phyloP scores from a whole-genome alignment of 2,797 vertebrate species.

The Urosaurus nigricauda region DNA sequence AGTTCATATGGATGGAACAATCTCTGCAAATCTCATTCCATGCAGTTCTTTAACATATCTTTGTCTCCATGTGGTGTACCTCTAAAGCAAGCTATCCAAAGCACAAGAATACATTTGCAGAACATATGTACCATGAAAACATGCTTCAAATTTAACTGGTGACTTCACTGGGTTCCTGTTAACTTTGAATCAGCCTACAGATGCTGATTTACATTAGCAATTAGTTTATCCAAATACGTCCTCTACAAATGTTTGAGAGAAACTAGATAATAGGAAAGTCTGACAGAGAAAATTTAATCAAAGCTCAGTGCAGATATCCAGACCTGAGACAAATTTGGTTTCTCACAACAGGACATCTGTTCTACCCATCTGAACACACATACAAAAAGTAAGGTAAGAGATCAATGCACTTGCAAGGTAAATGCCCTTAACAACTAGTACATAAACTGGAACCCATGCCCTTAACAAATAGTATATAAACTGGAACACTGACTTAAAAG shows the following conservation, averaged over 20 bases:
- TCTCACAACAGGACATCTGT: background rate
- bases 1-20: background rate
- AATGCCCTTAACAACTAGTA: background rate
- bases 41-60: background rate
- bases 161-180: background rate
- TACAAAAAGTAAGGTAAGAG: background rate
- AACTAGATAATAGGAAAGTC: background rate
- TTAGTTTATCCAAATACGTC: conserved; percentile 27
- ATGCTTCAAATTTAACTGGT: background rate
- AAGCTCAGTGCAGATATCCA: background rate
- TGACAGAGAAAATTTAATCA: conserved; percentile 24
- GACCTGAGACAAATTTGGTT: background rate
- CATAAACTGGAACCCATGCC: background rate
- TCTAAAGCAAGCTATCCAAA: background rate
- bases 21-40: background rate
- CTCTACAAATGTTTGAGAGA: conserved; percentile 30
- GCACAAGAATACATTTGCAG: background rate
- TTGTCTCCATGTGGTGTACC: background rate
- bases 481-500: background rate
- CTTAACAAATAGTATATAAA: background rate
- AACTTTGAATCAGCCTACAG: background rate
- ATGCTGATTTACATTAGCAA: conserved; percentile 4
- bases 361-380: background rate
- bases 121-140: background rate
- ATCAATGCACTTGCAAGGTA: background rate